Evolutionary conservation across 2,888 invertebrate genomes (phyloP).

Genomic region (Perdita meconis): DNA sequence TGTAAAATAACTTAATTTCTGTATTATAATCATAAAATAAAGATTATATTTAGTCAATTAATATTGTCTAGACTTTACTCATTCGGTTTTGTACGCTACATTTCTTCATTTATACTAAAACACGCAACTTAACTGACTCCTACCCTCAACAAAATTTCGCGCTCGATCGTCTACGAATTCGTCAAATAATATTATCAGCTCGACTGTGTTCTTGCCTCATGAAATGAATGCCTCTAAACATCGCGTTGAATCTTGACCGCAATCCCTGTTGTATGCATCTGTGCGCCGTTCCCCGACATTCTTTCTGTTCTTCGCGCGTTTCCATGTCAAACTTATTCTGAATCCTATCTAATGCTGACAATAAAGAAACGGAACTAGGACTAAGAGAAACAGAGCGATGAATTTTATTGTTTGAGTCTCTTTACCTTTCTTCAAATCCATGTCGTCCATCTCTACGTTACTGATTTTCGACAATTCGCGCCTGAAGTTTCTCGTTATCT

Average conservation of each 20-base stretch:
- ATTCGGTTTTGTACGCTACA: slow-evolving; percentile 28
- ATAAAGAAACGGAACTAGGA: slow-evolving; percentile 17
- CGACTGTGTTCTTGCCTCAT: slow-evolving; percentile 60
- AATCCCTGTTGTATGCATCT: slow-evolving; percentile 66
- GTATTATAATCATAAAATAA: slow-evolving; percentile 79
- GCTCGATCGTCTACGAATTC: slow-evolving; percentile 3
- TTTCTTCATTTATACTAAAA: slow-evolving; percentile 13
- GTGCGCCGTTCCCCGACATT: slow-evolving; percentile 60
- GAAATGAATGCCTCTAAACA: slow-evolving; percentile 77
- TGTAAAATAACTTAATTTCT: slow-evolving; percentile 77
- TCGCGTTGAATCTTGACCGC: slow-evolving; percentile 75
- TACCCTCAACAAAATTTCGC: no score
- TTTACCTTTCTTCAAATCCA: slow-evolving; percentile 90
- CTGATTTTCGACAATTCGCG: slow-evolving; percentile 92
- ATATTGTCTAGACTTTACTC: slow-evolving; percentile 50
- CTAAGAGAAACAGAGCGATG: slow-evolving; percentile 13
- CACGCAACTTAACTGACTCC: no score
- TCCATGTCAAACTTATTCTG: slow-evolving; percentile 87
- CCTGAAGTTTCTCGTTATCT: slow-evolving; percentile 92
- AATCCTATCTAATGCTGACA: slow-evolving; percentile 88
- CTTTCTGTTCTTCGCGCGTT: slow-evolving; percentile 80
- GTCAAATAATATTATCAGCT: slow-evolving; percentile 60
- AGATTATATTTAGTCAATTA: slow-evolving; percentile 78
- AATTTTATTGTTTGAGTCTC: neutral
- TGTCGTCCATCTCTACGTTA: slow-evolving; percentile 93